These are phyloP conservation scores for Agriopis aurantiaria DNA, from an alignment of 2,888 invertebrate genomes.

Conservation along the genomic window DNA sequence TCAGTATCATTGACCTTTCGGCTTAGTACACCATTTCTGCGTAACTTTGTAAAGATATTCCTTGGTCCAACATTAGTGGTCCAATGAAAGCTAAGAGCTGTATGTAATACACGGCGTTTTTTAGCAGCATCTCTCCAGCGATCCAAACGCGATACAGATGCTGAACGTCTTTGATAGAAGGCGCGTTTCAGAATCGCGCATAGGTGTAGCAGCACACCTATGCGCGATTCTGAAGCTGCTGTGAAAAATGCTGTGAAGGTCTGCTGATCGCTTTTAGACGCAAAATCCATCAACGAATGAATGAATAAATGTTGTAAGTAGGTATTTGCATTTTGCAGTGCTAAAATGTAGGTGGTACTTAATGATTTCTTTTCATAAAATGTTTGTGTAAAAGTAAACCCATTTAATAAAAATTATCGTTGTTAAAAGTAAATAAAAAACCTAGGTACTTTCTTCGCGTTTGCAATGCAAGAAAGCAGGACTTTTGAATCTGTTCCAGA, in stretches of 20 bases:
- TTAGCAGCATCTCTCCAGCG: too few relatives aligned
- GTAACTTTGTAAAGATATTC: too few relatives aligned
- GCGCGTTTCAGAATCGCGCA: too few relatives aligned
- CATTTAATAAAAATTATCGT: too few relatives aligned
- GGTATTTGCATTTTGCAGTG: slow-evolving; percentile 3
- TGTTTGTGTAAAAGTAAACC: neutral
- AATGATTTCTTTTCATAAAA: neutral
- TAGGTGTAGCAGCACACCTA: too few relatives aligned
- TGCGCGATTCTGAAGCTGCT: too few relatives aligned
- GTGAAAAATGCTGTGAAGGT: too few relatives aligned
- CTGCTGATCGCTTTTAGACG: too few relatives aligned
- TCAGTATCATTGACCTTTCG: too few relatives aligned
- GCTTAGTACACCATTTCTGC: too few relatives aligned
- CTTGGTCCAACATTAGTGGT: slow-evolving; percentile 8
- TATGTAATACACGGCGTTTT: too few relatives aligned
- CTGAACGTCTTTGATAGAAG: neutral
- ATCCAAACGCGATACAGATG: too few relatives aligned
- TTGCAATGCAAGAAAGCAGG: neutral
- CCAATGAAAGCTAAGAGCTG: slow-evolving; percentile 1
- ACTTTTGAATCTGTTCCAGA: neutral
- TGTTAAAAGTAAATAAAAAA: neutral
- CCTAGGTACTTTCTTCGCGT: neutral
- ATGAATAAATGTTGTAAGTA: neutral
- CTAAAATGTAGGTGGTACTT: neutral
- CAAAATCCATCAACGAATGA: neutral